A percentile compares a stretch with the other conserved stretches of the same genome.
phyloP scores from a whole-genome alignment of 2,888 invertebrate genomes.

The Merodon equestris region DNA sequence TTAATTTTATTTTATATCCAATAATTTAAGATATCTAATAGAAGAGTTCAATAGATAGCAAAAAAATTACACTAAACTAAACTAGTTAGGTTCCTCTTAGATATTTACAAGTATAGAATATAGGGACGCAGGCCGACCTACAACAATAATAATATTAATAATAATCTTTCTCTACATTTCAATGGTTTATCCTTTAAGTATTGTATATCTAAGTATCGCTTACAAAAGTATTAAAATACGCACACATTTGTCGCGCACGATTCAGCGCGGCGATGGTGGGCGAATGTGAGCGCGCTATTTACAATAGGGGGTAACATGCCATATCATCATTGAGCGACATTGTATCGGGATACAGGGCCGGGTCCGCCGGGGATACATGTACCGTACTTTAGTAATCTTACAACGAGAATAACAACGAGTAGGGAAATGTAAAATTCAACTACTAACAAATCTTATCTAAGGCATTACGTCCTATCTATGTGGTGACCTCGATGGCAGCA shows the following conservation, averaged over 20 bases:
- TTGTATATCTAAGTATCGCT: too few species aligned
- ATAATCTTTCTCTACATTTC: constrained; percentile 23
- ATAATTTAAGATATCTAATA: constrained; percentile 69
- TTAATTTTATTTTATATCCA: constrained; percentile 63
- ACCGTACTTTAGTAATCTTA: constrained; percentile 60
- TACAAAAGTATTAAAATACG: too few species aligned
- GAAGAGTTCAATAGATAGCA: constrained; percentile 67
- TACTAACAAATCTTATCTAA: constrained; percentile 68
- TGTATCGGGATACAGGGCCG: constrained; percentile 23
- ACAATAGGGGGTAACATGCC: constrained; percentile 47
- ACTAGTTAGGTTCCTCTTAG: constrained; percentile 54
- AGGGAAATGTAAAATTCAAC: constrained; percentile 66
- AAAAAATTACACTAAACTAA: constrained; percentile 66
- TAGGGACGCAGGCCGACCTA: constrained; percentile 42
- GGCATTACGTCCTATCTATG: constrained; percentile 78
- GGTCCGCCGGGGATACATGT: constrained; percentile 21
- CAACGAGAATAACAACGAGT: constrained; percentile 68
- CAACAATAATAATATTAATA: constrained; percentile 10
- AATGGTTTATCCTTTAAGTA: too few species aligned
- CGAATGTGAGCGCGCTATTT: constrained; percentile 44
- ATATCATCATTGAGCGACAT: constrained; percentile 8
- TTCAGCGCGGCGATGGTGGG: too few species aligned
- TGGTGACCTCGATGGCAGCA: constrained; percentile 81
- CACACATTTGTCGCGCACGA: too few species aligned
- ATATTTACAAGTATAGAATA: constrained; percentile 48